Percentiles rank a stretch among this genome's conserved stretches.
phyloP scores from a whole-genome alignment of 2,113 vertebrate species.

The Gopherus evgoodei region DNA sequence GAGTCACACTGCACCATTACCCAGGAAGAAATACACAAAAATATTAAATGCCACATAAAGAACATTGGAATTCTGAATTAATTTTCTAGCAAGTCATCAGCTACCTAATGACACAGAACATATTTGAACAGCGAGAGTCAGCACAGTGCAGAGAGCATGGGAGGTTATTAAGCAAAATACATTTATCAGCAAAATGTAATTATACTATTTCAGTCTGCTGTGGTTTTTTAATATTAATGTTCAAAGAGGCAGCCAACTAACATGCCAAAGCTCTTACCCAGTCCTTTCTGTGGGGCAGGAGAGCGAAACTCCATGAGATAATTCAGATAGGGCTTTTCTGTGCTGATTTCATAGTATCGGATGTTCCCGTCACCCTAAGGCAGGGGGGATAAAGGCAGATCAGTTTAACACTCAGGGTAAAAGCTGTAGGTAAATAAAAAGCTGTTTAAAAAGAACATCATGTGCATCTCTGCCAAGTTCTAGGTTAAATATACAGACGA shows the following conservation, averaged over 20 bases:
- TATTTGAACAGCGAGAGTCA: neutral
- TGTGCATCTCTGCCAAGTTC: neutral
- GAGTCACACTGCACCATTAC: neutral
- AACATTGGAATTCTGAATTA: fast-evolving
- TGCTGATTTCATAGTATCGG: constrained; percentile 94
- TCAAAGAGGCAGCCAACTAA: fast-evolving
- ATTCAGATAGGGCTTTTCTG: constrained; percentile 94
- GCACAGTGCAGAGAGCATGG: neutral
- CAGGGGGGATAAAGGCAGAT: fast-evolving
- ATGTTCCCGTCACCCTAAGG: constrained; percentile 96
- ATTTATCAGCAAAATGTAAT: fast-evolving
- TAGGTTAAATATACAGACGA: neutral
- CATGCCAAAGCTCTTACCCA: constrained; percentile 81
- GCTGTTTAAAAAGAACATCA: neutral
- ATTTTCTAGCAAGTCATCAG: neutral
- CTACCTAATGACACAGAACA: neutral
- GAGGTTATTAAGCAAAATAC: neutral
- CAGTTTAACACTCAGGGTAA: neutral
- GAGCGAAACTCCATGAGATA: constrained; percentile 98
- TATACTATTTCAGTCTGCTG: fast-evolving
- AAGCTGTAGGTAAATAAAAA: neutral
- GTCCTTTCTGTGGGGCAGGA: constrained; percentile 93
- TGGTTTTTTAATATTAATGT: fast-evolving
- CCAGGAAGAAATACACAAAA: fast-evolving
- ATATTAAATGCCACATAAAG: fast-evolving